Conservation (phyloP, 2,113 vertebrate genomes). For the Oreochromis spilurus region DNA sequence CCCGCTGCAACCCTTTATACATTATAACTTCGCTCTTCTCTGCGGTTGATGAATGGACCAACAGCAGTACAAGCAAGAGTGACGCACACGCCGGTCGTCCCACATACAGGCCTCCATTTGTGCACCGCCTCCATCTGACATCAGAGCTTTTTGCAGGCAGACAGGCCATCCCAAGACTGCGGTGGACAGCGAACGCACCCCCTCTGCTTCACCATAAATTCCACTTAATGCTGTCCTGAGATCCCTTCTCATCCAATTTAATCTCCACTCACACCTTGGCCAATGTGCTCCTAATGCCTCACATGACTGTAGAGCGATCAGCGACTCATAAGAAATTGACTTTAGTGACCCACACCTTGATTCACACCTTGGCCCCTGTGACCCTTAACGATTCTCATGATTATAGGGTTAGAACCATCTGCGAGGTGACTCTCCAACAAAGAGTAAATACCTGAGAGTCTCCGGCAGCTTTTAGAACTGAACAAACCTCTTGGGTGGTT, state of each 20-base stretch:
- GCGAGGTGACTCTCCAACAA: neutral
- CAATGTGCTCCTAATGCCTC: neutral
- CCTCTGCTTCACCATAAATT: neutral
- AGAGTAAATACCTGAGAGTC: neutral
- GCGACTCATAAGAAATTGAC: neutral
- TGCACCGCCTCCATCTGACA: neutral
- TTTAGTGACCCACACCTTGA: neutral
- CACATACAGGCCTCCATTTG: neutral
- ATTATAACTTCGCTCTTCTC: accelerated
- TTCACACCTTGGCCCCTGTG: accelerated
- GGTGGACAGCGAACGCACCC: accelerated
- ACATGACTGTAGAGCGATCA: neutral
- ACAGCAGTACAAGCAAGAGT: neutral
- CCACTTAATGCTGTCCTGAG: neutral
- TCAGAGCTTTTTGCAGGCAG: neutral
- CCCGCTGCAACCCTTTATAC: neutral
- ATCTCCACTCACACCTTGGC: neutral
- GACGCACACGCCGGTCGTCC: neutral
- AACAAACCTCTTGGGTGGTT: accelerated
- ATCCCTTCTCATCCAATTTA: neutral
- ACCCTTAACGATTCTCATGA: accelerated
- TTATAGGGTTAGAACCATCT: accelerated
- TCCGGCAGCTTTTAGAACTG: accelerated
- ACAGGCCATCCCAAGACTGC: neutral
- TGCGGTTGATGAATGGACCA: neutral